phyloP scores from a whole-genome alignment of 1,140 invertebrate genomes.

The Caerostris darwini region DNA sequence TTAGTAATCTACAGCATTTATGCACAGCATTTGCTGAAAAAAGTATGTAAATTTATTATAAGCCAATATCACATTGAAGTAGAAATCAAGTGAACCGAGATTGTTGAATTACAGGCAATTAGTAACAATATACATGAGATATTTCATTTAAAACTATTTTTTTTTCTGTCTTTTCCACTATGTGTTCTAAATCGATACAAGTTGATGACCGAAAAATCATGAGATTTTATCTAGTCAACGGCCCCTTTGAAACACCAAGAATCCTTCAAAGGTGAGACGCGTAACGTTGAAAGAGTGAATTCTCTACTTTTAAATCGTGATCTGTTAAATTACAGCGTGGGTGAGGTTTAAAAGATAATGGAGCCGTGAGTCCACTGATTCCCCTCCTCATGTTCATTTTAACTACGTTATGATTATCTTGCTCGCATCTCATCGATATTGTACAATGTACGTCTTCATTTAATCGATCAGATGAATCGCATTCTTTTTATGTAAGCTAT shows the following conservation, averaged over 20 bases:
- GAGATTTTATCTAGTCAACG: constrained; percentile 25
- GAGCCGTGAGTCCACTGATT: constrained; percentile 60
- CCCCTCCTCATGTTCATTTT: constrained; percentile 57
- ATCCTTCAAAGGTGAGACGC: constrained; percentile 62
- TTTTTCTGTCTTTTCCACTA: not conserved
- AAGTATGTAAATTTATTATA: not conserved
- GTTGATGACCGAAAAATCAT: not conserved
- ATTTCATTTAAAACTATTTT: not conserved
- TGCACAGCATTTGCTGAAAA: too few relatives aligned
- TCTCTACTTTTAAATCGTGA: constrained; percentile 72
- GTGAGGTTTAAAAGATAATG: constrained; percentile 72
- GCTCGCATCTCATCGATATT: constrained; percentile 66
- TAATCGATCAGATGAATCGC: constrained; percentile 58
- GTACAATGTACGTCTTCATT: constrained; percentile 54
- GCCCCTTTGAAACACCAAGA: constrained; percentile 4
- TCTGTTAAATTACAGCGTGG: constrained; percentile 72
- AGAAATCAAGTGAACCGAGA: not conserved
- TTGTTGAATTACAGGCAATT: not conserved
- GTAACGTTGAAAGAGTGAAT: constrained; percentile 74
- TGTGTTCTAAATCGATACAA: not conserved
- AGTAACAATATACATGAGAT: not conserved
- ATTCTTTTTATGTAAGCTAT: constrained; percentile 53
- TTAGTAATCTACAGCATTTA: too few relatives aligned
- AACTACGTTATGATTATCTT: constrained; percentile 73
- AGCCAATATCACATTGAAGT: not conserved